A percentile compares a stretch with the other conserved stretches of the same genome.
These are phyloP conservation scores for Hippocampus barbouri DNA, from an alignment of 2,113 vertebrate genomes.

Conservation along the genomic window DNA sequence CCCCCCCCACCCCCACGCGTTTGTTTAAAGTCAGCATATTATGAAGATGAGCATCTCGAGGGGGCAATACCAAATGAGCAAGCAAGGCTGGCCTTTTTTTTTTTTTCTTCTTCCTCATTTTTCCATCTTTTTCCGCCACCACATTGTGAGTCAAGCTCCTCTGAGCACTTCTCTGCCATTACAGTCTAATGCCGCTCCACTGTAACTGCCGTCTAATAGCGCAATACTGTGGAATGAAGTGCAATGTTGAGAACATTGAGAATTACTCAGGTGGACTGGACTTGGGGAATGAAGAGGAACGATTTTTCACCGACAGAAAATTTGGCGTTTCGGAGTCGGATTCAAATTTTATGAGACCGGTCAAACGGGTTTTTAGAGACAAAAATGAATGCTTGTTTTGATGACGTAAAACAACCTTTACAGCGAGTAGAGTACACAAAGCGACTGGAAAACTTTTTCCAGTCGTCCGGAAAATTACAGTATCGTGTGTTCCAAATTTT, in stretches of 20 bases:
- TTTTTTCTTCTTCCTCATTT: too few relatives aligned
- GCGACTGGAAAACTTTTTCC: too few relatives aligned
- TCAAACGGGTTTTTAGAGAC: not conserved
- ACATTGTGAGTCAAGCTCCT: constrained; percentile 29
- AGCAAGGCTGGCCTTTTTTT: not conserved
- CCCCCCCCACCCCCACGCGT: not conserved
- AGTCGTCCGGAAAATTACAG: too few relatives aligned
- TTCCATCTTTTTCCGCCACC: not conserved
- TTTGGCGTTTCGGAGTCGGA: not conserved
- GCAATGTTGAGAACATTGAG: constrained; percentile 33
- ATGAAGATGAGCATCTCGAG: constrained; percentile 32
- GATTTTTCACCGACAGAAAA: not conserved
- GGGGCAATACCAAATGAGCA: constrained; percentile 12
- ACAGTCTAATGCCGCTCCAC: constrained; percentile 37
- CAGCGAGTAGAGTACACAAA: too few relatives aligned
- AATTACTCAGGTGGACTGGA: constrained; percentile 25
- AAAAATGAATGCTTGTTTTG: not conserved
- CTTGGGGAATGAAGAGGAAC: not conserved
- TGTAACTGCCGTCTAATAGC: constrained; percentile 44
- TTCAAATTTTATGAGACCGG: too few relatives aligned
- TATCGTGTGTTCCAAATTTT: too few relatives aligned
- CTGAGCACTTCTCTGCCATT: constrained; percentile 26
- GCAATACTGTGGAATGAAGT: constrained; percentile 35
- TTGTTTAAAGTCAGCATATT: constrained; percentile 31
- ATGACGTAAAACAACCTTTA: not conserved